These are phyloP conservation scores for Cheiracanthium punctorium DNA, from an alignment of 2,888 invertebrate genomes.

Conservation along the genomic window DNA sequence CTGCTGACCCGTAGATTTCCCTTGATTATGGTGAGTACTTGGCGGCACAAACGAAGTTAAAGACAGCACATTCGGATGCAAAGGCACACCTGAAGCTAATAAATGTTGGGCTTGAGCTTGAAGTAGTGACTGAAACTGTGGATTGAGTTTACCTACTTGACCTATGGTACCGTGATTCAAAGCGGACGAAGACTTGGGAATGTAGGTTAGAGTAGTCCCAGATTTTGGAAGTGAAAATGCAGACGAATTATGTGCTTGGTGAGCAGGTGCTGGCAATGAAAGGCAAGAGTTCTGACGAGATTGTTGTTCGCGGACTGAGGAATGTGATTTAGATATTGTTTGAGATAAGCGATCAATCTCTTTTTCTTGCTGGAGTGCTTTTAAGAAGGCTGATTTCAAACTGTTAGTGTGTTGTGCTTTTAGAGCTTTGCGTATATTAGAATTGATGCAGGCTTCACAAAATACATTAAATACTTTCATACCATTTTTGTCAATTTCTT, in stretches of 20 bases:
- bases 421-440: constrained; percentile 97
- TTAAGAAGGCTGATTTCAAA: constrained; percentile 97
- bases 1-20: constrained; percentile 74
- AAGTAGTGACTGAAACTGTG: constrained; percentile 71
- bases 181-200: constrained; percentile 37
- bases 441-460: constrained; percentile 98
- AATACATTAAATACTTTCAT: constrained; percentile 85
- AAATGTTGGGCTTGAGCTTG: constrained; percentile 72
- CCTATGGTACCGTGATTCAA: constrained; percentile 74
- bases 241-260: constrained; percentile 24
- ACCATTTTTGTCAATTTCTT: constrained; percentile 79
- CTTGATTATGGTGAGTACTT: constrained; percentile 75
- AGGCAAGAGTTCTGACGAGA: neutral
- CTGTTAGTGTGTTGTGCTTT: constrained; percentile 98
- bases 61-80: constrained; percentile 85
- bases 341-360: constrained; percentile 89
- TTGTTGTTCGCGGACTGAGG: constrained; percentile 1
- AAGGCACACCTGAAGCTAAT: constrained; percentile 84
- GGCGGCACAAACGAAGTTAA: constrained; percentile 85
- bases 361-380: constrained; percentile 97
- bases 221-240: constrained; percentile 45
- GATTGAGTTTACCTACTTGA: constrained; percentile 72
- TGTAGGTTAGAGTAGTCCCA: constrained; percentile 42
- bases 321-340: constrained; percentile 52
- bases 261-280: constrained; percentile 40